Evolutionary conservation across 2,113 vertebrate species (phyloP), one percentile per base, ranked within the genome.

Genomic region (Oplegnathus fasciatus): DNA sequence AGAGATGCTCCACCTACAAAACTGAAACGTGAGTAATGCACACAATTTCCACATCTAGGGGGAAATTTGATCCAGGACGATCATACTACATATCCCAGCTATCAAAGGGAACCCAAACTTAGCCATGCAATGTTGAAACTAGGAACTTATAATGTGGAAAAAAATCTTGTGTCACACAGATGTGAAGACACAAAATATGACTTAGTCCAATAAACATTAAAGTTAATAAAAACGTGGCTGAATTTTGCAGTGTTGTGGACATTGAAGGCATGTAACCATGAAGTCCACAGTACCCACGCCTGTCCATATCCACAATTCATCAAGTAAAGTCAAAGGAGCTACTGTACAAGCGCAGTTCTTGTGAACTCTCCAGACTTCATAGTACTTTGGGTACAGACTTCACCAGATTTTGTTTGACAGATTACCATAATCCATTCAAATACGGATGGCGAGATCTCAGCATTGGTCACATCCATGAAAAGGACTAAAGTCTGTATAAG

Each of bases 1-100:
- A 98, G 95, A 94, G 98, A 67, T 99, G 98, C 75, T 95, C 97
- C 64, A 95, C 95, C 93, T 98, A 98, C 94, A 95, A 86, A 87
- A 97, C 96, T 46, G 97, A 97, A 92, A 94, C 88, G 98, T 99
- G 37, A 92, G 85, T 82, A 52, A 11, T 26, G 20, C 2, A 1
- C 9, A 14, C 26, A 26, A 18, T 7, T 5, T 50, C 34, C 14
- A 20, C 26, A 15, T 42, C 13, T 14, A 22, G 10, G 8, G 10
- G 17, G 8, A 9, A 5, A 24, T 54, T 22, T 24, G 3, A 73
- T 28, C 18, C 13, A 18, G 28, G 34, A 10, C 0, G 1, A 34
- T 52, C 9, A 50, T 1, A 17, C 0, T 10, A 9, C 4, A 1
- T 6, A 40, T 22, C 44, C 11, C 2, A 24, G 37, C 17, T 42